Evolutionary conservation across 2,888 invertebrate species (phyloP), one percentile per base, ranked within the genome.

Genomic region (Sacculina carcini): DNA sequence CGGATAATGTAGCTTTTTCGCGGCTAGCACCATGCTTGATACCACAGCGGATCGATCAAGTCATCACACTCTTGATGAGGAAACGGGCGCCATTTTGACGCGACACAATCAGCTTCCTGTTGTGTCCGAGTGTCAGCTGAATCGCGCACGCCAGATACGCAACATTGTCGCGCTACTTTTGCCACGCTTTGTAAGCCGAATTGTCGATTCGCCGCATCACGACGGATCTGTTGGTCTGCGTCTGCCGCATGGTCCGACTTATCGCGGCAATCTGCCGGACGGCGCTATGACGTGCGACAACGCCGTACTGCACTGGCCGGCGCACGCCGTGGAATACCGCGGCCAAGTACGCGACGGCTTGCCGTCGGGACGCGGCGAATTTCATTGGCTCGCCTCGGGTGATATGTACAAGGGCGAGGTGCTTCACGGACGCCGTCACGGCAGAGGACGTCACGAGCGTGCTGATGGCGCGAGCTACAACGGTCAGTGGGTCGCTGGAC

Each of bases 291-390:
- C 73, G 59, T 75, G 76, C n/a, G 63, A 65, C 54, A 76, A 76
- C 32, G 62, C 69, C 23, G 73, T n/a, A n/a, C n/a, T 74, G 71
- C 66, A 71, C 57, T 75, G 74, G 73, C 65, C 69, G 1, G 75
- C n/a, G n/a, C n/a, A 75, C 61, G 69, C 70, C 51, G 73, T 74
- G 59, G 72, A 74, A 61, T 76, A 75, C 60, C 67, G 64, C 54
- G 76, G 76, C 1, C 67, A 70, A 55, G 76, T 75, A 75, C 63
- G 65, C 57, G 65, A 69, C 51, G 73, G 73, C 28, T 62, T 66
- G 1, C 73, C 73, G 67, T 64, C 71, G 52, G 75, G 74, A 50
- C 67, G 69, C 53, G 75, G 76, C 1, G 68, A 71, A 54, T 75
- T 75, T 55, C 67, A 69, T 48, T 75, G 75, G 76, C n/a, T n/a